Evolutionary conservation across 2,888 invertebrate species (phyloP).

Genomic region (Oxycera nigricornis): DNA sequence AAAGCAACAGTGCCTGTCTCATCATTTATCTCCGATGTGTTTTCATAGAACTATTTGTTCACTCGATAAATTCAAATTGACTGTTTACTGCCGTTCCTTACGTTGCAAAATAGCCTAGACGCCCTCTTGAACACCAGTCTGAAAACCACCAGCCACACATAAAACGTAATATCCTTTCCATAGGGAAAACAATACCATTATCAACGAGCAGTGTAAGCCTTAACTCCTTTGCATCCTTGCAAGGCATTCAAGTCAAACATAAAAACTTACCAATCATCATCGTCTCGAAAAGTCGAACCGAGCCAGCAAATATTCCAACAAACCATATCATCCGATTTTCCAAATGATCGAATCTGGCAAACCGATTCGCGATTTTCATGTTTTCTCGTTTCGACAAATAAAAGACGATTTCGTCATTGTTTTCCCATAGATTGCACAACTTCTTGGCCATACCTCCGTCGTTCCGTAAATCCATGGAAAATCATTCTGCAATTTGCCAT

Average conservation of each 20-base stretch:
- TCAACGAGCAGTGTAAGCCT: background rate
- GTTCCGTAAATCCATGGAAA: conserved; percentile 29
- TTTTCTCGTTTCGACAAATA: conserved; percentile 3
- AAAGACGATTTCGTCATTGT: conserved; percentile 23
- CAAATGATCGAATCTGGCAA: conserved; percentile 26
- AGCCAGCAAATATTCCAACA: conserved; percentile 3
- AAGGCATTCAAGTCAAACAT: background rate
- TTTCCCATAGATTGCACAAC: conserved; percentile 25
- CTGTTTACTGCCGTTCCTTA: too few relatives aligned
- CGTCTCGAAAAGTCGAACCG: background rate
- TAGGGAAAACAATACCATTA: background rate
- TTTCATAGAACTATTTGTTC: too few relatives aligned
- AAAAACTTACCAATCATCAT: conserved; percentile 4
- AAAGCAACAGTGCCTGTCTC: too few relatives aligned
- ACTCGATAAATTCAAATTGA: too few relatives aligned
- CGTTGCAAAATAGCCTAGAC: too few relatives aligned
- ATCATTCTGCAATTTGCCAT: conserved; percentile 42
- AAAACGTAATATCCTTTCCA: background rate
- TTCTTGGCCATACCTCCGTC: conserved; percentile 1
- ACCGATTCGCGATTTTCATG: conserved; percentile 37
- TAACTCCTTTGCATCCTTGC: background rate
- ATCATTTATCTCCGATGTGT: too few relatives aligned
- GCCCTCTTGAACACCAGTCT: too few relatives aligned
- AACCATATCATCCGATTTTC: conserved; percentile 34
- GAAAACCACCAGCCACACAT: background rate